Evolutionary conservation across 1,140 invertebrate species (phyloP), one percentile per base, ranked within the genome.

Genomic region (Lucilia cuprina): DNA sequence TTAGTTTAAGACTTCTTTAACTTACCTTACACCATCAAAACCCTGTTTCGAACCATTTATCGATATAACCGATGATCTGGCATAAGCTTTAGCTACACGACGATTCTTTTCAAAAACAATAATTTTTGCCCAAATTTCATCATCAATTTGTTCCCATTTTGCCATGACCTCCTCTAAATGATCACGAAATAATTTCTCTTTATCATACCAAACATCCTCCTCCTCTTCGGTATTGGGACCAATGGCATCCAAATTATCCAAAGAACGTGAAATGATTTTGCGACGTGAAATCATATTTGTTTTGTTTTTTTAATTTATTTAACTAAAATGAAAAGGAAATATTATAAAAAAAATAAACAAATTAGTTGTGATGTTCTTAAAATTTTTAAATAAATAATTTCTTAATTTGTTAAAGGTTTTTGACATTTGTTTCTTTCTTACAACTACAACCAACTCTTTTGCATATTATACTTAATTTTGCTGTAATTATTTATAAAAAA

Each of bases 61-160:
- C 35, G 97, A 98, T 88, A 99, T 94, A 84, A 98, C 96, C 30
- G 97, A 97, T 82, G 97, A 96, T 74, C 98, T 93, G 49, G 97
- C 97, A 91, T 99, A 99, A 2, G 98, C 98, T 92, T 99, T 99
- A 84, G 98, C 98, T 49, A 99, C 97, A 78, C 97, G 94, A 86
- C 97, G 93, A 89, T 98, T 98, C 88, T 96, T 94, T 91, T 99
- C 97, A 89, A 99, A 95, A 70, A 98, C 96, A 87, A 99, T 98
- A 49, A 99, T 96, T 93, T 99, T 99, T 78, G 97, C 97, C 98
- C 98, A 99, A 86, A 99, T 99, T 92, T 98, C 97, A 90, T 99
- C 98, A 89, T 99, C 98, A 86, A 99, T 98, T 92, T 98, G 97
- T 86, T 96, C 96, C 96, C 98, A 98, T 93, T 98, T 98, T 91